phyloP scores from a whole-genome alignment of 2,113 vertebrate species.

The Dipodomys spectabilis region DNA sequence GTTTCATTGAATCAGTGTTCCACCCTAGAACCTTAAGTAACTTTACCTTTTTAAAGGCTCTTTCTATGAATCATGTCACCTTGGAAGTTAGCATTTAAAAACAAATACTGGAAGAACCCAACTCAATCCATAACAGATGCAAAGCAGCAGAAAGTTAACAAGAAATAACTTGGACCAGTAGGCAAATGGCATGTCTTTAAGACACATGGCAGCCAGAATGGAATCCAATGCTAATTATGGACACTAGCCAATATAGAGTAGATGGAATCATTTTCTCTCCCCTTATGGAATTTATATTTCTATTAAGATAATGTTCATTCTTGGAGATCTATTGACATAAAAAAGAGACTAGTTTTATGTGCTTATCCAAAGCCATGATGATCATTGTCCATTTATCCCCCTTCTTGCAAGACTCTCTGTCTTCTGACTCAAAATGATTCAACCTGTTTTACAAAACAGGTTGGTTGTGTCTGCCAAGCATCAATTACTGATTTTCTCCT shows the following conservation, averaged over 20 bases:
- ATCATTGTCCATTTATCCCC: neutral
- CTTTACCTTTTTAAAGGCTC: neutral
- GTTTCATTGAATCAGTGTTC: neutral
- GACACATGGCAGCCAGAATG: neutral
- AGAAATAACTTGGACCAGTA: neutral
- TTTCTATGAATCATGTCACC: neutral
- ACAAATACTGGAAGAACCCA: neutral
- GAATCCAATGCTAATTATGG: neutral
- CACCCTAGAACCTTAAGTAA: neutral
- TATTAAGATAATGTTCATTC: neutral
- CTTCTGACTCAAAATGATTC: neutral
- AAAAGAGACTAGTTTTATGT: neutral
- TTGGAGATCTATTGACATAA: neutral
- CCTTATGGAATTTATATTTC: neutral
- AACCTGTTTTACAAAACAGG: neutral
- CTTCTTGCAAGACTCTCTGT: neutral
- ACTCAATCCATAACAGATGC: neutral
- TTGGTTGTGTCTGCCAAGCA: neutral
- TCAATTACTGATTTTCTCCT: neutral
- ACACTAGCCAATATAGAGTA: neutral
- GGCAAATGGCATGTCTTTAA: neutral
- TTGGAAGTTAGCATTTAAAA: neutral
- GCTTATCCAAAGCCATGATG: neutral
- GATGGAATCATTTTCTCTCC: neutral
- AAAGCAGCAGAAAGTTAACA: neutral